Conservation (phyloP, 2,888 invertebrate species). For the Octonoba sinensis region DNA sequence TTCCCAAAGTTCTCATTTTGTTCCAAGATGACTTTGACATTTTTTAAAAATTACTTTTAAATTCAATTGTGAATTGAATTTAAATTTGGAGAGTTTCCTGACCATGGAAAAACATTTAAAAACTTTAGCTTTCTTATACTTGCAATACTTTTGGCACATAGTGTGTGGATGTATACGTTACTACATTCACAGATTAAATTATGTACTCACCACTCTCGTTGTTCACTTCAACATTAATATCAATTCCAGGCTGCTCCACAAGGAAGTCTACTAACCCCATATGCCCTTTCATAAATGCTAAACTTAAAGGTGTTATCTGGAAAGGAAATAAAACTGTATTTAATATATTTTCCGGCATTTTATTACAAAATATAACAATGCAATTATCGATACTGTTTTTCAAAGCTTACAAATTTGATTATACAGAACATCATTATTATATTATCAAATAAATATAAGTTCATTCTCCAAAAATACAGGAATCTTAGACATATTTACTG, state of each 20-base stretch:
- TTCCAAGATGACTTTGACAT: too few species aligned
- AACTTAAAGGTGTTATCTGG: conserved; percentile 73
- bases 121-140: neutral
- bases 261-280: conserved; percentile 73
- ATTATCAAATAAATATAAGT: neutral
- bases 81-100: too few species aligned
- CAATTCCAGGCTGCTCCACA: conserved; percentile 71
- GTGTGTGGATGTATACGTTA: too few species aligned
- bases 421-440: neutral
- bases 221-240: conserved; percentile 71
- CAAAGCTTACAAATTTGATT: neutral
- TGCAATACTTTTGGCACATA: too few species aligned
- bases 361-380: neutral
- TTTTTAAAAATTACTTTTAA: too few species aligned
- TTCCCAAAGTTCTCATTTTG: too few species aligned
- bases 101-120: neutral
- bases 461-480: neutral
- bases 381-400: too few species aligned
- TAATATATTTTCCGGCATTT: neutral
- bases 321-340: neutral
- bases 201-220: conserved; percentile 70
- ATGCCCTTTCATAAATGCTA: conserved; percentile 73
- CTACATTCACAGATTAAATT: neutral
- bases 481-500: neutral
- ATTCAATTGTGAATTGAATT: too few species aligned